A percentile compares a stretch with the other conserved stretches of the same genome.
Evolutionary conservation across 2,888 invertebrate species (phyloP).

Genomic region (Andrena trimmerana): DNA sequence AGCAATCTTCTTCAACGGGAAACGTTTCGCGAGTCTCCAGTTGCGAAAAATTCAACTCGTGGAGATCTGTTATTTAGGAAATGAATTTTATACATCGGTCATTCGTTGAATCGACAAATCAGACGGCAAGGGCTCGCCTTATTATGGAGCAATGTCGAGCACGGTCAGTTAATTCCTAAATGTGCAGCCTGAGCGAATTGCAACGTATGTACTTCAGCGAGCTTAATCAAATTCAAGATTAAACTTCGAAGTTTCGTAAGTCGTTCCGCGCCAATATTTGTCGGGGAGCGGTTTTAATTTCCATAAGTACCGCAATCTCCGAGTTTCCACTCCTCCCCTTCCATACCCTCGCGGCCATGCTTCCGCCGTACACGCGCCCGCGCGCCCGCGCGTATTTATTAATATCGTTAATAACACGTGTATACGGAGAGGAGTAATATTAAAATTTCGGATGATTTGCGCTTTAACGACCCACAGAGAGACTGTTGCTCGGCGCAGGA

Average conservation of each 20-base stretch:
- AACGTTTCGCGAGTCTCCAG: neutral
- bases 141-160: slow-evolving; percentile 69
- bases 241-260: slow-evolving; percentile 78
- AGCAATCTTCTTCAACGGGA: too few species aligned
- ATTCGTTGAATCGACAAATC: slow-evolving; percentile 46
- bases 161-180: slow-evolving; percentile 74
- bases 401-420: slow-evolving; percentile 50
- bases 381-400: slow-evolving; percentile 25
- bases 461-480: slow-evolving; percentile 72
- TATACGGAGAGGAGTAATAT: slow-evolving; percentile 71
- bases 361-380: neutral
- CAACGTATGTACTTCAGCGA: slow-evolving; percentile 21
- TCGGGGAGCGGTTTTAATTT: slow-evolving; percentile 81
- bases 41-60: neutral
- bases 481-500: neutral
- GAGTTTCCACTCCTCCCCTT: slow-evolving; percentile 32
- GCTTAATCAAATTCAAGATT: slow-evolving; percentile 79
- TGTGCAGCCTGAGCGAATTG: slow-evolving; percentile 26
- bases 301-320: slow-evolving; percentile 81
- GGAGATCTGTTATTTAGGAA: neutral
- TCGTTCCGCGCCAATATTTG: slow-evolving; percentile 77
- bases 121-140: slow-evolving; percentile 55
- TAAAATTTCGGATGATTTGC: slow-evolving; percentile 80
- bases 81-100: slow-evolving; percentile 54
- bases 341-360: slow-evolving; percentile 13